Evolutionary conservation across 2,888 invertebrate species (phyloP), one percentile per base, ranked within the genome.

Genomic region (Drosophila borborema): DNA sequence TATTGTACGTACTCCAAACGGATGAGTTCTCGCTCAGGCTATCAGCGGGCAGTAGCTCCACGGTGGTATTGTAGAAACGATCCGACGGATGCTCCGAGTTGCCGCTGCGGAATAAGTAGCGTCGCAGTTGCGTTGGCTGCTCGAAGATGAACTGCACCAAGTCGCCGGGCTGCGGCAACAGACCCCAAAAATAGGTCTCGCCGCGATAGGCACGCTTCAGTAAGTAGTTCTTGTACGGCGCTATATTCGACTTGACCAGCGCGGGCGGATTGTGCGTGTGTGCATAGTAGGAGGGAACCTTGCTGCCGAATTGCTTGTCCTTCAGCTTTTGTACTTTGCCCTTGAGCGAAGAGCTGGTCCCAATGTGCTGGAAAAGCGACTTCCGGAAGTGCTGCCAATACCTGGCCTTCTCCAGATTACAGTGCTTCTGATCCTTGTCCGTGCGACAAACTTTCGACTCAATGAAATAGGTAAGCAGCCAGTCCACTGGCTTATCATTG

Each of bases 241-340:
- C 96, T 68, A 99, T 96, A 67, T 96, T 95, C 3, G 97, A 96
- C 51, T 94, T 94, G 8, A 97, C 94, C 40, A 91, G 93, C 0
- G 96, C 96, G 61, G 96, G 94, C 1, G 97, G 97, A 93, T 98
- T 98, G 38, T 94, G 94, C 9, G 82, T 80, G 90, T 98, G 97
- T 0, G 97, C 96, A 91, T 95, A 96, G 93, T 95, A 98, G 41
- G 96, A 94, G 10, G 96, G 95, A 51, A 97, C 94, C 90, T 97
- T 96, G 55, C 80, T 88, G 23, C 98, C 98, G 93, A 97, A 98
- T 90, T 97, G 97, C 84, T 96, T 96, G 92, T 98, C 98, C 97
- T 98, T 98, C 0, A 99, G 94, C 93, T 98, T 98, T 92, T 99
- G 99, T 62, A 98, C 97, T 94, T 99, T 99, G 66, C 99, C 99